Evolutionary conservation across 2,888 invertebrate genomes (phyloP).

Genomic region (Apamea sordens): DNA sequence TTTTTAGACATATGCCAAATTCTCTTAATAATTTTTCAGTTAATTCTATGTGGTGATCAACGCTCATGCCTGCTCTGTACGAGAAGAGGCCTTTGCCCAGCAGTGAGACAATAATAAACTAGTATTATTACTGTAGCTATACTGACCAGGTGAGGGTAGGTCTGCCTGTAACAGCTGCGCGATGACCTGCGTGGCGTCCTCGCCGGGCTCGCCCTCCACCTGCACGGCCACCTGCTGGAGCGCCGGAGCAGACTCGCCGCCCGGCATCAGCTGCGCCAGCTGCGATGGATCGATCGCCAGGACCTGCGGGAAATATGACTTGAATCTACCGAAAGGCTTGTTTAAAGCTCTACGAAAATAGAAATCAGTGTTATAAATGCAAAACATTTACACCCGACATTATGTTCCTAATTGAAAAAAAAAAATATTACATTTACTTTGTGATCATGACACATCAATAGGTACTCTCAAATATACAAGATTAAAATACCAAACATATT

Average conservation of each 20-base stretch:
- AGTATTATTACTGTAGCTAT: neutral
- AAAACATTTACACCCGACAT: neutral
- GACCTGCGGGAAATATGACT: slow-evolving; percentile 79
- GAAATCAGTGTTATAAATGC: neutral
- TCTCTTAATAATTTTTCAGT: neutral
- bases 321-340: neutral
- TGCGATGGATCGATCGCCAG: slow-evolving; percentile 89
- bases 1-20: neutral
- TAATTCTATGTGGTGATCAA: neutral
- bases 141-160: slow-evolving; percentile 94
- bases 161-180: slow-evolving; percentile 96
- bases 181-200: slow-evolving; percentile 94
- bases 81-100: neutral
- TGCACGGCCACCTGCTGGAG: slow-evolving; percentile 90
- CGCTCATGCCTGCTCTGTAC: too few relatives aligned
- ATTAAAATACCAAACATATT: neutral
- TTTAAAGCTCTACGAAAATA: neutral
- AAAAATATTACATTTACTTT: neutral
- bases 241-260: slow-evolving; percentile 86
- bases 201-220: slow-evolving; percentile 89
- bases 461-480: neutral
- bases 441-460: neutral
- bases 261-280: slow-evolving; percentile 91
- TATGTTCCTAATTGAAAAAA: neutral
- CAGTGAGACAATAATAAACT: too few relatives aligned